phyloP scores from a whole-genome alignment of 2,113 vertebrate species.

The Crotalus tigris region DNA sequence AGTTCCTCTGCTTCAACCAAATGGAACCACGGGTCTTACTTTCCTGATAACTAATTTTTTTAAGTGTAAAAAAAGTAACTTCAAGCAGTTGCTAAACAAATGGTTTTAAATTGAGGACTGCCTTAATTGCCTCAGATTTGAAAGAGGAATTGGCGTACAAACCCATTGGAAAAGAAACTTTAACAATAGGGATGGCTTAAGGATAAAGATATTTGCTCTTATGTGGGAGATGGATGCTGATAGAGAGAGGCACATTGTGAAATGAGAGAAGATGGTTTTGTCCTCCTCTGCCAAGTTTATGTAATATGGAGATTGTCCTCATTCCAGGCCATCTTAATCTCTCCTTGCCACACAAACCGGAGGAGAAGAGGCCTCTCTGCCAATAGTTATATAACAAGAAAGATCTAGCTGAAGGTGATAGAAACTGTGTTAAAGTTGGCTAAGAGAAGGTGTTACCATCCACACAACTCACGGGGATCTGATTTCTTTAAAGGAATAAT shows the following conservation, averaged over 20 bases:
- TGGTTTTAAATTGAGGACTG: not conserved
- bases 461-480: not conserved
- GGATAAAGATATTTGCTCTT: not conserved
- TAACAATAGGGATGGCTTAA: not conserved
- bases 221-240: not conserved
- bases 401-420: not conserved
- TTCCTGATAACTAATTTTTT: no score
- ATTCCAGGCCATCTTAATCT: not conserved
- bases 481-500: not conserved
- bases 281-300: not conserved
- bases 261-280: not conserved
- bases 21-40: no score
- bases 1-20: no score
- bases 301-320: not conserved
- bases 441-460: not conserved
- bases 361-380: not conserved
- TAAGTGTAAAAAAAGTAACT: no score
- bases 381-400: not conserved
- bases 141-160: not conserved
- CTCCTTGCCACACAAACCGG: not conserved
- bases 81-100: not conserved
- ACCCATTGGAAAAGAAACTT: not conserved
- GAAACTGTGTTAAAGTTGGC: not conserved
- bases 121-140: not conserved
- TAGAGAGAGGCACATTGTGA: not conserved